phyloP scores from a whole-genome alignment of 2,888 invertebrate species.

The Eucriotettix oculatus region DNA sequence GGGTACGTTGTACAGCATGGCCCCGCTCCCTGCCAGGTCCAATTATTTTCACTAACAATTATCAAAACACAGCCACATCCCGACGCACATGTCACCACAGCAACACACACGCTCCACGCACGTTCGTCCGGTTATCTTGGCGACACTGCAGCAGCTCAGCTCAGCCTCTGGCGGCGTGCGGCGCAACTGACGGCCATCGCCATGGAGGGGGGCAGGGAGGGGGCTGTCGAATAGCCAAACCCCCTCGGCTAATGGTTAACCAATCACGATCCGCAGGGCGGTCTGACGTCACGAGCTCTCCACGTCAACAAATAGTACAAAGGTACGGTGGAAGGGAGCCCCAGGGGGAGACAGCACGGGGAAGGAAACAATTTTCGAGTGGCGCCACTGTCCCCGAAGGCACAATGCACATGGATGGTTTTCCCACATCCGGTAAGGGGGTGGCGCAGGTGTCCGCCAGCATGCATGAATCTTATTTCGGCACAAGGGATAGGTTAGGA shows the following conservation, averaged over 20 bases:
- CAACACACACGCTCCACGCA: too few species aligned
- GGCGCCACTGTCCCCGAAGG: too few species aligned
- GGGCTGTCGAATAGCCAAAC: constrained; percentile 2
- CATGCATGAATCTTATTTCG: too few species aligned
- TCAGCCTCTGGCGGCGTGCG: neutral
- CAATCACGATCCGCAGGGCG: neutral
- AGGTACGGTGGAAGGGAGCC: neutral
- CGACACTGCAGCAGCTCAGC: neutral
- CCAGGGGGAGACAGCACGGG: neutral
- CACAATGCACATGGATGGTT: too few species aligned
- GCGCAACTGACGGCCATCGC: neutral
- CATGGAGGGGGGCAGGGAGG: neutral
- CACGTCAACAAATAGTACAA: neutral
- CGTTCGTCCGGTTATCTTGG: neutral
- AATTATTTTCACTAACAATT: too few species aligned
- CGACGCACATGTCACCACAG: too few species aligned
- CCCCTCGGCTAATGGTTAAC: constrained; percentile 3
- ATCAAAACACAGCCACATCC: too few species aligned
- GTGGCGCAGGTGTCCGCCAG: too few species aligned
- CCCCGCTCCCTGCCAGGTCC: neutral
- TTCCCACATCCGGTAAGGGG: too few species aligned
- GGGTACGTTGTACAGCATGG: constrained; percentile 12
- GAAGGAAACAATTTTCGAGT: too few species aligned
- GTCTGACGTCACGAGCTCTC: neutral
- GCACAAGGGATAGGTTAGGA: too few species aligned